Conservation (phyloP, 1,140 invertebrate species). For the Ganaspis sp. region DNA sequence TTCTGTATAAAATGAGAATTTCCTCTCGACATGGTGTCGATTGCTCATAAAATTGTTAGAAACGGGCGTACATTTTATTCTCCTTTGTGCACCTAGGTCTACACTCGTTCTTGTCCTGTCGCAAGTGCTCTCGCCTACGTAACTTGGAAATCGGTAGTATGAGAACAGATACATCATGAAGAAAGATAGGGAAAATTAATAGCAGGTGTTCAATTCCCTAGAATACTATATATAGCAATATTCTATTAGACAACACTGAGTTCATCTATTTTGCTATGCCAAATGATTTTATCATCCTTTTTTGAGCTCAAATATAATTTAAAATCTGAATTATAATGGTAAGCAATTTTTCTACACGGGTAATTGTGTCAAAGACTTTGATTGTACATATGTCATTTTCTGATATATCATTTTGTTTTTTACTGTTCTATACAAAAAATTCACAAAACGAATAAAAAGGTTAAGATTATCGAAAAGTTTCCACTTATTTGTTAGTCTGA, state of each 20-base stretch:
- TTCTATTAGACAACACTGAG: not conserved
- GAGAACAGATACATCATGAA: not conserved
- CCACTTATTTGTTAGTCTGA: too few species aligned
- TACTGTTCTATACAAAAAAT: too few species aligned
- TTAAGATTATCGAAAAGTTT: too few species aligned
- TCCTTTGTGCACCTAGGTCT: not conserved
- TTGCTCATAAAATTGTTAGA: not conserved
- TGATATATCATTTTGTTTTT: too few species aligned
- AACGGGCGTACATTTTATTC: not conserved
- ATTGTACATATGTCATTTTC: too few species aligned
- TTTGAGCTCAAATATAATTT: too few species aligned
- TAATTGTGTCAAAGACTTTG: too few species aligned
- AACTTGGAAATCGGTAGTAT: not conserved
- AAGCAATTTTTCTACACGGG: too few species aligned
- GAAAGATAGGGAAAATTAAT: slow-evolving; percentile 27
- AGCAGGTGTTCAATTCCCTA: slow-evolving; percentile 7
- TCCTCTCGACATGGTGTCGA: not conserved
- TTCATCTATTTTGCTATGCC: not conserved
- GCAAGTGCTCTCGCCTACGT: slow-evolving; percentile 26
- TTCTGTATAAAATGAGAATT: not conserved
- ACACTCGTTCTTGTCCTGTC: not conserved
- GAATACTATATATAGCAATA: not conserved
- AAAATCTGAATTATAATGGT: too few species aligned
- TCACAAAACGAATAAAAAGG: too few species aligned
- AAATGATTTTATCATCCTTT: not conserved